Evolutionary conservation across 2,113 vertebrate species (phyloP).

Genomic region (Archocentrus centrarchus): DNA sequence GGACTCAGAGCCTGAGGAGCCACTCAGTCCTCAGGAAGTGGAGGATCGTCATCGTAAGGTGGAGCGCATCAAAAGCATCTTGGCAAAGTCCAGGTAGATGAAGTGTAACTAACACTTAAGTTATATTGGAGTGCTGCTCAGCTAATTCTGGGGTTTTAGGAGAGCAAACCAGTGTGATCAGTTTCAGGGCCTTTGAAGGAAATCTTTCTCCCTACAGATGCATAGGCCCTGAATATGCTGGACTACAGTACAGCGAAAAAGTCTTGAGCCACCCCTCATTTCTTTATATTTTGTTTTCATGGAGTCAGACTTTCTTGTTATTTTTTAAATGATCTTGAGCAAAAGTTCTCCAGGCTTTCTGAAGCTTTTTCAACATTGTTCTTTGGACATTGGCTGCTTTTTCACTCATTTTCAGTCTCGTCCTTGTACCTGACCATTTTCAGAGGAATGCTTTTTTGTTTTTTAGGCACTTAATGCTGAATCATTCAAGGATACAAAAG

Average conservation of each 20-base stretch:
- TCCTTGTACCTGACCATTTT: neutral
- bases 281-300: neutral
- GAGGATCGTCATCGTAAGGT: conserved; percentile 92
- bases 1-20: conserved; percentile 92
- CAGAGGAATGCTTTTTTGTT: neutral
- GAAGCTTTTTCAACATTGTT: neutral
- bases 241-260: neutral
- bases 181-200: neutral
- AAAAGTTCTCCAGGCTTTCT: neutral
- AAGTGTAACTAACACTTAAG: neutral
- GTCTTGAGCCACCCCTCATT: neutral
- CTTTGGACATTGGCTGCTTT: neutral
- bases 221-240: neutral
- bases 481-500: neutral
- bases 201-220: no score
- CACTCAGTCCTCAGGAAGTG: conserved; percentile 90
- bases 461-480: neutral
- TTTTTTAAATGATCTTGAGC: neutral
- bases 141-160: neutral
- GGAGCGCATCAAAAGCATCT: conserved; percentile 94
- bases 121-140: neutral
- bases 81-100: conserved; percentile 92
- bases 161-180: neutral
- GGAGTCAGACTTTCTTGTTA: neutral
- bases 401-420: neutral